Evolutionary conservation across 2,888 invertebrate species (phyloP), one percentile per base, ranked within the genome.

Genomic region (Agriopis marginaria): DNA sequence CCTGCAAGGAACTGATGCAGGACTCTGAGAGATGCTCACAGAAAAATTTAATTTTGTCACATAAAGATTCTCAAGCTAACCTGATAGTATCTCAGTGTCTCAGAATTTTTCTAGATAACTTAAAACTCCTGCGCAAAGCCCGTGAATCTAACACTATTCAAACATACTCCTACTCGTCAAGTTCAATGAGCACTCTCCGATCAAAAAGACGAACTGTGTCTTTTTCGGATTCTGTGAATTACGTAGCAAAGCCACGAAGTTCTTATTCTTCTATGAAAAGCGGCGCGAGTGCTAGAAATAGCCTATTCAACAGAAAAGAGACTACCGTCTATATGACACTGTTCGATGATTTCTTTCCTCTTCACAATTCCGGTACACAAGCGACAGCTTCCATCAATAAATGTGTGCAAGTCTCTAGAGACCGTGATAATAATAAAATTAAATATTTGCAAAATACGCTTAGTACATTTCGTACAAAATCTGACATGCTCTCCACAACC

Each of bases 331-430:
- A 86, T 58, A 87, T 92, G 89, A 88, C 89, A 50, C 76, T 91
- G 58, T 84, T 83, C 53, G 77, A 88, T 71, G 82, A 90, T 61
- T 77, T 76, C 66, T 78, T 70, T 68, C 78, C 62, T 39, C 77
- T 68, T 71, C 82, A 79, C 40, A 80, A 83, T 49, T 88, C 87
- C 45, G 88, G 89, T 47, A 89, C 93, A 32, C 93, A 94, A 77
- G 93, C 93, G n/a, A 92, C 93, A 55, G 92, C 90, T 69, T 89
- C 89, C 10, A 80, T 94, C 44, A 93, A 94, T 77, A 94, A 94
- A 83, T 92, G 92, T 75, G 82, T 93, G 67, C 93, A 94, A 85
- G 89, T 86, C n/a, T 23, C 62, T 32, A 45, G 23, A 32, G 49
- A 69, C 75, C 50, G 71, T n/a, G n/a, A 53, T 58, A 11, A 44